phyloP scores from a whole-genome alignment of 1,140 invertebrate genomes.

The Cataglyphis hispanica region DNA sequence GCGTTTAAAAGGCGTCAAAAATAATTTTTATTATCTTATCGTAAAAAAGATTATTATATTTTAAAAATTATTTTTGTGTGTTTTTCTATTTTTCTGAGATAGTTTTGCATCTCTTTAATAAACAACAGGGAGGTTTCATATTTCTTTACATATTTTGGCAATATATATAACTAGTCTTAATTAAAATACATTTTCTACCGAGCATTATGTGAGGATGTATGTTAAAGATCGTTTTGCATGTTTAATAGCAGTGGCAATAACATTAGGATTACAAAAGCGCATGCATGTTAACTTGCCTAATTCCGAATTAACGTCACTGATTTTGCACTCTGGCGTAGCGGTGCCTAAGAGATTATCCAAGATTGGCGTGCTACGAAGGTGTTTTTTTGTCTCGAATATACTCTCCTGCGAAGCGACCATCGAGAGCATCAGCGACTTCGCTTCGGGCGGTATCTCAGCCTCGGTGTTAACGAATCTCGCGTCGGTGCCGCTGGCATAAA shows the following conservation, averaged over 20 bases:
- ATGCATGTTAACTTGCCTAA: constrained; percentile 79
- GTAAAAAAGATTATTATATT: constrained; percentile 3
- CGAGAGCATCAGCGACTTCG: constrained; percentile 78
- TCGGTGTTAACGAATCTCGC: constrained; percentile 70
- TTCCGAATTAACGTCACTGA: constrained; percentile 71
- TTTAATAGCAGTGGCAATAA: background rate
- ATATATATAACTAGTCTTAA: constrained; percentile 7
- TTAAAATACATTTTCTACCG: constrained; percentile 4
- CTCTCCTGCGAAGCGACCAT: constrained; percentile 81
- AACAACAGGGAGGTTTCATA: background rate
- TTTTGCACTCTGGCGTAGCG: constrained; percentile 72
- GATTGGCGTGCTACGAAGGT: constrained; percentile 79
- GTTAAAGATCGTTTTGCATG: background rate
- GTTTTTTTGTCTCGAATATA: constrained; percentile 79
- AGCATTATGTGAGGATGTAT: background rate
- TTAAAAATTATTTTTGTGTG: background rate
- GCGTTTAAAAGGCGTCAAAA: background rate
- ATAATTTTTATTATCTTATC: background rate
- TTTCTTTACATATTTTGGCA: background rate
- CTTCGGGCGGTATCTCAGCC: constrained; percentile 65
- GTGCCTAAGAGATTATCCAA: constrained; percentile 80
- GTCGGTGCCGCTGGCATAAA: constrained; percentile 66
- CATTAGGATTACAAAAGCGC: constrained; percentile 58
- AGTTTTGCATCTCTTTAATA: background rate
- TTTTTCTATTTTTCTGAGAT: background rate